Conservation (phyloP, 2,797 vertebrate species). For the Platyrinchus mystaceus region DNA sequence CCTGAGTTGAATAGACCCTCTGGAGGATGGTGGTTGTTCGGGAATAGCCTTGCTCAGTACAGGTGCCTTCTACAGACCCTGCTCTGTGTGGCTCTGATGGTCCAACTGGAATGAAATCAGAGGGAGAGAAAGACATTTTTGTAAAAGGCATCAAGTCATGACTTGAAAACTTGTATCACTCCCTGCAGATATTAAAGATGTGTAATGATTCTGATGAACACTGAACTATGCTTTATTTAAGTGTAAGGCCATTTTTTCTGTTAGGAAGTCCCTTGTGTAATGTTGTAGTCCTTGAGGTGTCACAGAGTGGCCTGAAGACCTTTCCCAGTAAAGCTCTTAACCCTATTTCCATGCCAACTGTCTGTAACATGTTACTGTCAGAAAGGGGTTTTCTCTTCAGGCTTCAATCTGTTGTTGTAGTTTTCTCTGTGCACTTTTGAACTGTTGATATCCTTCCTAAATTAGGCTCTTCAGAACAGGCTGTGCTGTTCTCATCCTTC, state of each 20-base stretch:
- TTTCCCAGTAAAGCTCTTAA: not conserved
- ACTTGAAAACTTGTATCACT: not conserved
- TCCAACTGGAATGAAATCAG: not conserved
- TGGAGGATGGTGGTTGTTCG: not conserved
- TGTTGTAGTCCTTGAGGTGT: not conserved
- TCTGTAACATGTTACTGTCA: not conserved
- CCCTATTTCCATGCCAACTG: not conserved
- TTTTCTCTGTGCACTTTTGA: constrained; percentile 12
- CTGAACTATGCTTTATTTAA: not conserved
- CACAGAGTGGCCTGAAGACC: not conserved
- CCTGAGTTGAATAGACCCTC: not conserved
- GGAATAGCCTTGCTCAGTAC: not conserved
- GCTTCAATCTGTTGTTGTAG: not conserved
- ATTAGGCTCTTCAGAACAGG: not conserved
- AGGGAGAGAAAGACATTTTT: not conserved
- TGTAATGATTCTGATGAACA: not conserved
- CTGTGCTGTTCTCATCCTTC: constrained; percentile 38
- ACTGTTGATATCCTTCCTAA: constrained; percentile 14
- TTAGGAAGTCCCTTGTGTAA: not conserved
- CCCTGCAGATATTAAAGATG: not conserved
- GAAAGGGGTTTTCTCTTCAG: not conserved
- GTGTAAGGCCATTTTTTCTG: not conserved
- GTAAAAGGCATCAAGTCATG: not conserved
- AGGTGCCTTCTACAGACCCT: not conserved
- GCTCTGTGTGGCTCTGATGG: no score